Base-by-base conservation (phyloP, 2,888 invertebrate genomes). In the Branchellion lobata region DNA sequence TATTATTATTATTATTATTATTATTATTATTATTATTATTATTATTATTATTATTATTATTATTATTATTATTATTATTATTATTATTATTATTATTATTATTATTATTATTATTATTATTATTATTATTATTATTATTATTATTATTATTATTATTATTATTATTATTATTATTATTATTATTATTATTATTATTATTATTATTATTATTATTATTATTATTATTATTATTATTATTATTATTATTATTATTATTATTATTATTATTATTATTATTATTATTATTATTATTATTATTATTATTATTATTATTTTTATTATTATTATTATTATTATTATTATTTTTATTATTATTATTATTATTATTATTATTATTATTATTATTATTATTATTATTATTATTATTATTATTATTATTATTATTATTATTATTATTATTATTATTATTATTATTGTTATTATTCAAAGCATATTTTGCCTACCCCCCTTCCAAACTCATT, bases 161-260 rank as follows among this genome's bases (percentile, higher is more conserved):
- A 65, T 75, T 8, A 8, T 51, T 51, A 40, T 75, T 57, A 57
- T 11, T 57, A 51, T 57, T 76, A 57, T 57, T 27, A 24, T 21
- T 65, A 65, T 36, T 78, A 34, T 24, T 47, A 36, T 78, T 78
- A 27, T 77, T 61, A 77, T 77, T 77, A 61, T 77, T 27, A 27
- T 47, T 47, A 47, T 47, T 47, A 47, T 47, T 47, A 47, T 18
- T 47, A 47, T 47, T 47, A 47, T 47, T 47, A 47, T 18, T 47
- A 47, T 18, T 47, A 47, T 18, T 47, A 47, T 18, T 47, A 47
- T 47, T 77, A 61, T 27, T 61, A 57, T 61, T 77, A 77, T 27
- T 57, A 77, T 77, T 61, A 77, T 53, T 57, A 61, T 77, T 77
- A 77, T 77, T 77, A 77, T 18, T 47, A 18, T 47, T 47, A 18